phyloP scores from a whole-genome alignment of 1,140 invertebrate species.

The Metaphire vulgaris region DNA sequence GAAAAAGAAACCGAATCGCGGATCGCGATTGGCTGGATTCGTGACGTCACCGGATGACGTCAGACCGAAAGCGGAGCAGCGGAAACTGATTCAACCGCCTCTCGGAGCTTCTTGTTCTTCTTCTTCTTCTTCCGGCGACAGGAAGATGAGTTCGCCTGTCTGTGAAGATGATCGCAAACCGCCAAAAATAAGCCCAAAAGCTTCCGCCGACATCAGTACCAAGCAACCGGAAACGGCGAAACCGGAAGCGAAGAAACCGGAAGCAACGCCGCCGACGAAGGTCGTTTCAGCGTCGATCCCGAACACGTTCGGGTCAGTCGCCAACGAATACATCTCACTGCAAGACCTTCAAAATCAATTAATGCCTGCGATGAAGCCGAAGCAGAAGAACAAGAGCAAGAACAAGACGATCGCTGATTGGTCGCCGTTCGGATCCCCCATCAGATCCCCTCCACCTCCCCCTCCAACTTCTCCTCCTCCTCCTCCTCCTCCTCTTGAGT shows the following conservation, averaged over 20 bases:
- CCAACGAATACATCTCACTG: neutral
- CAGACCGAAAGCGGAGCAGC: neutral
- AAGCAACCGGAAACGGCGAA: neutral
- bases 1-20: neutral
- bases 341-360: neutral
- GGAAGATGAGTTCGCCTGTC: neutral
- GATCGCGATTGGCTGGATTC: neutral
- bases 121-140: too few relatives aligned
- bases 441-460: neutral
- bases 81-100: neutral
- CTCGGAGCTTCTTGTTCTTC: too few relatives aligned
- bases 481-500: neutral
- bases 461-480: neutral
- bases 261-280: neutral
- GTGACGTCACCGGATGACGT: neutral
- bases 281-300: neutral
- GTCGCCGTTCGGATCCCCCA: neutral
- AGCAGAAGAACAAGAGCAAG: neutral
- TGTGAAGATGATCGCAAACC: neutral
- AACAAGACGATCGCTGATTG: neutral
- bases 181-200: neutral
- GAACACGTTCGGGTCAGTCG: too few relatives aligned
- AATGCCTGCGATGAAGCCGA: neutral
- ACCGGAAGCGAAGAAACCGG: neutral
- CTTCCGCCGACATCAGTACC: neutral